phyloP scores from a whole-genome alignment of 37 sponge, comb jelly and placozoan species.

The Aplysina aerophoba region DNA sequence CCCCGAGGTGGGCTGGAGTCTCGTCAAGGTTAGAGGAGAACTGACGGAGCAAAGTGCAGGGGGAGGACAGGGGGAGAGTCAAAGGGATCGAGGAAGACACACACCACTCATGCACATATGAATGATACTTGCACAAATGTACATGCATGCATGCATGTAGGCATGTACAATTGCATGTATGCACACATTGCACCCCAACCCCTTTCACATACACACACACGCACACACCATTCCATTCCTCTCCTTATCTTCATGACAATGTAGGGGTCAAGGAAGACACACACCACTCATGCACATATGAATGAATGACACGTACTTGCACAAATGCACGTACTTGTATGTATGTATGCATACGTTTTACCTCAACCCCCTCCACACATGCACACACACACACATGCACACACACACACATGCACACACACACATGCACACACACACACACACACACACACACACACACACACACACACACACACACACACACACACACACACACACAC shows the following conservation, averaged over 20 bases:
- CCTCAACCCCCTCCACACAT: not conserved
- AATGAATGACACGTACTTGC: not conserved
- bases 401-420: not conserved
- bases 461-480: not conserved
- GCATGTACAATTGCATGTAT: no score
- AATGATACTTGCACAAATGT: not conserved
- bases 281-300: not conserved
- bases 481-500: not conserved
- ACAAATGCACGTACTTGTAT: not conserved
- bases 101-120: not conserved
- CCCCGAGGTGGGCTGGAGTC: slow-evolving; percentile 88
- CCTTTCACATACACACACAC: not conserved
- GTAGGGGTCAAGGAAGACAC: no score
- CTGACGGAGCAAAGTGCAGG: slow-evolving; percentile 6
- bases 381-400: not conserved
- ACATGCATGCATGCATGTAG: not conserved
- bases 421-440: not conserved
- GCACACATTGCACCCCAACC: not conserved
- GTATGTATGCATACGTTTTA: not conserved
- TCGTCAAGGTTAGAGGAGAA: slow-evolving; percentile 81
- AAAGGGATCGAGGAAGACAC: not conserved
- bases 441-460: not conserved
- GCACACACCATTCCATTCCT: no score
- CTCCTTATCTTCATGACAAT: no score
- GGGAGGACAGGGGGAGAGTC: no score